phyloP scores from a whole-genome alignment of 2,113 vertebrate species.

The Marmota flaviventris region DNA sequence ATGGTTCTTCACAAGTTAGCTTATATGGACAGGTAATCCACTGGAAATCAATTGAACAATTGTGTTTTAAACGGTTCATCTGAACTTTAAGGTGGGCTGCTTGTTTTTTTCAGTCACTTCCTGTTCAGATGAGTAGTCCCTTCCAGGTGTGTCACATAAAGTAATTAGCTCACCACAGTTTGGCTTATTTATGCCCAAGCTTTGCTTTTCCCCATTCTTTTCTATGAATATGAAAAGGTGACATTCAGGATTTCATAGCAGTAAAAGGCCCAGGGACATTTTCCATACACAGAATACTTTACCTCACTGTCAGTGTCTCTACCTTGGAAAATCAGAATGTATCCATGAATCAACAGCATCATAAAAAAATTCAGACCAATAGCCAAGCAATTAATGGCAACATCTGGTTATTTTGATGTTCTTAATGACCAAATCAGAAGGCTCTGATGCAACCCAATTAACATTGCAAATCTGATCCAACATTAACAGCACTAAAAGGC shows the following conservation, averaged over 20 bases:
- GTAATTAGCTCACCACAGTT: background rate
- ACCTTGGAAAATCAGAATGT: conserved; percentile 8
- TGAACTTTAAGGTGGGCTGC: background rate
- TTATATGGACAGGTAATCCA: background rate
- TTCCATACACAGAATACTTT: background rate
- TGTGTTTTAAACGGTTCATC: background rate
- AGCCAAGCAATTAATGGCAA: conserved; percentile 39
- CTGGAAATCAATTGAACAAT: background rate
- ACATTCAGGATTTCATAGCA: background rate
- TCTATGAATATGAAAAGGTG: background rate
- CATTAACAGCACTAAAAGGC: background rate
- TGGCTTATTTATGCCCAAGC: background rate
- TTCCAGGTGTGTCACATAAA: background rate
- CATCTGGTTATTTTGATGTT: conserved; percentile 54
- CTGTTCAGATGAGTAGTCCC: background rate
- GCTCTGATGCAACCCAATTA: background rate
- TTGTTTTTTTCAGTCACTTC: background rate
- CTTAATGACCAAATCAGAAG: conserved; percentile 35
- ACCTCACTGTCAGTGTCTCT: background rate
- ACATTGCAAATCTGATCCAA: background rate
- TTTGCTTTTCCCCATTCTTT: background rate
- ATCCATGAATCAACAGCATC: background rate
- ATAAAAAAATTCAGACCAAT: background rate
- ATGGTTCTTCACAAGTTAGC: background rate
- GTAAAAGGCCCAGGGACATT: conserved; percentile 7